Conservation (phyloP, 2,113 vertebrate species). For the Poeciliopsis retropinna region DNA sequence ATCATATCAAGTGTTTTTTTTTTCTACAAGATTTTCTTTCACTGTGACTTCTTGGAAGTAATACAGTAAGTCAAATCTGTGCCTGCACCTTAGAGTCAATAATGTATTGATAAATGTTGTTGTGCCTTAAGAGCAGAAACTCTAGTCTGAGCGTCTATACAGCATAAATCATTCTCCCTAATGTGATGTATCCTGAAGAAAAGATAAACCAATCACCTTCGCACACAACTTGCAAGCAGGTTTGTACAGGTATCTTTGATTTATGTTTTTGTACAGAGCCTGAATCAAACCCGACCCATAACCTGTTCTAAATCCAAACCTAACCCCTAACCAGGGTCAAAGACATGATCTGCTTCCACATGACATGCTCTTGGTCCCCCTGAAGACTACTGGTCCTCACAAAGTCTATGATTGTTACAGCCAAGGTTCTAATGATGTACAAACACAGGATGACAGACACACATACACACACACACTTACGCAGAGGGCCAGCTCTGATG, state of each 20-base stretch:
- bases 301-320: background rate
- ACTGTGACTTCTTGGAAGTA: slow-evolving; percentile 25
- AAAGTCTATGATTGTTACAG: background rate
- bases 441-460: background rate
- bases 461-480: slow-evolving; percentile 10
- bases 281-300: background rate
- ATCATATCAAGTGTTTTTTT: background rate
- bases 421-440: background rate
- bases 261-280: background rate
- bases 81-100: slow-evolving; percentile 51
- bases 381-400: background rate
- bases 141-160: slow-evolving; percentile 10
- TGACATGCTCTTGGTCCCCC: background rate
- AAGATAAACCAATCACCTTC: slow-evolving; percentile 14
- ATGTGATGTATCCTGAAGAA: slow-evolving; percentile 18
- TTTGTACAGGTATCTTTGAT: background rate
- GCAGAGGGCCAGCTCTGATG: slow-evolving; percentile 36
- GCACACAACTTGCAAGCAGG: background rate
- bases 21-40: background rate
- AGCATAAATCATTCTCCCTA: slow-evolving; percentile 21
- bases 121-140: slow-evolving; percentile 36
- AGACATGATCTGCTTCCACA: background rate
- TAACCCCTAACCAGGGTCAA: background rate
- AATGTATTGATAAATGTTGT: slow-evolving; percentile 47
- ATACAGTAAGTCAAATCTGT: slow-evolving; percentile 32